A percentile compares a stretch with the other conserved stretches of the same genome.
These are phyloP conservation scores for Eidolon helvum DNA, from an alignment of 2,113 vertebrate genomes.

Conservation along the genomic window DNA sequence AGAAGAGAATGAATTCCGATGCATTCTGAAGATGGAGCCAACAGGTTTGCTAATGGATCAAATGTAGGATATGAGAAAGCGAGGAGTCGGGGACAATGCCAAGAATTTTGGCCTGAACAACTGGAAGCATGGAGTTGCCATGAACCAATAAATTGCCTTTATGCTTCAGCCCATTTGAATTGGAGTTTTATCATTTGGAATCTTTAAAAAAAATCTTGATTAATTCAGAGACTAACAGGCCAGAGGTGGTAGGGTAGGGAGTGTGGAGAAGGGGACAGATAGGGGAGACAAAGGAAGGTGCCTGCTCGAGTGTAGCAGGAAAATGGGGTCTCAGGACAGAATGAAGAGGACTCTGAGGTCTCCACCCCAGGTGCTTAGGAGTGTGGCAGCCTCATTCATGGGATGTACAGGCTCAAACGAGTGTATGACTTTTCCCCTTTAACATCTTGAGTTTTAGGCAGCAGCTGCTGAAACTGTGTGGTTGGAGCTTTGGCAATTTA, in stretches of 20 bases:
- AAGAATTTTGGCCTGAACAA: not conserved
- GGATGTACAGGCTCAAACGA: fast-evolving
- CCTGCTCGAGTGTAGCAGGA: fast-evolving
- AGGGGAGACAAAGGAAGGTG: not conserved
- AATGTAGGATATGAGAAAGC: not conserved
- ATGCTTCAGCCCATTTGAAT: not conserved
- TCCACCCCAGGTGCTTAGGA: not conserved
- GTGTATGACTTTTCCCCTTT: not conserved
- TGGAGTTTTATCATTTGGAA: not conserved
- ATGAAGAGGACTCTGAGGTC: not conserved
- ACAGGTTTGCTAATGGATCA: fast-evolving
- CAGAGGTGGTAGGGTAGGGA: not conserved
- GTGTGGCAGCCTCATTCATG: not conserved
- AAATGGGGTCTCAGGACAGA: not conserved
- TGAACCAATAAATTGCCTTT: not conserved
- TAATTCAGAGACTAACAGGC: not conserved
- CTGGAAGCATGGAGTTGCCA: not conserved
- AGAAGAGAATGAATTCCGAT: not conserved
- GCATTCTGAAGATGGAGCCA: not conserved
- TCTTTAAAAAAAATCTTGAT: not conserved
- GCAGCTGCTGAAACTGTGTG: not conserved
- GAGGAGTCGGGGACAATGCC: not conserved
- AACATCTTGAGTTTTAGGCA: not conserved
- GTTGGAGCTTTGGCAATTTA: not conserved
- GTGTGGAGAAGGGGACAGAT: not conserved